These are phyloP conservation scores for Andinoacara biseriatus DNA, from an alignment of 2,113 vertebrate species.

Conservation along the genomic window DNA sequence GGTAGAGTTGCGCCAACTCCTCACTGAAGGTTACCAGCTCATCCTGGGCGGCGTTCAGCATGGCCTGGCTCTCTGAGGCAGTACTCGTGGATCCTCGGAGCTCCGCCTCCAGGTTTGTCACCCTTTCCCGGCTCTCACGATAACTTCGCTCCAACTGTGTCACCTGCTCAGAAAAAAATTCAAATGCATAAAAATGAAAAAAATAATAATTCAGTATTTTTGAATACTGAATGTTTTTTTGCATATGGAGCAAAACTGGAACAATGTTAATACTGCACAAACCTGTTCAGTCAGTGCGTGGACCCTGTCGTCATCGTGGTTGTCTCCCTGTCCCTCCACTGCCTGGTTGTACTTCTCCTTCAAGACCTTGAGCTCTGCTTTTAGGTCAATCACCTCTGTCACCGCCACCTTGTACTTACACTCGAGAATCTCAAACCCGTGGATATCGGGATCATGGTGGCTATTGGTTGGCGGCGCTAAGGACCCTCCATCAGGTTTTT, in stretches of 20 bases:
- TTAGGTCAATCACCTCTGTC: slow-evolving; percentile 96
- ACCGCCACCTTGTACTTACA: slow-evolving; percentile 98
- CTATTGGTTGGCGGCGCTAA: slow-evolving; percentile 57
- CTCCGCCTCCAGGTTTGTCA: slow-evolving; percentile 88
- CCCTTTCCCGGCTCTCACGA: slow-evolving; percentile 87
- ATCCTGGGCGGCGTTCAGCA: slow-evolving; percentile 93
- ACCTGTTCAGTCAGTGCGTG: slow-evolving; percentile 85
- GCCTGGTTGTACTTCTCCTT: slow-evolving; percentile 95
- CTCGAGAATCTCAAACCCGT: slow-evolving; percentile 93
- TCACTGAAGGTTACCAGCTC: slow-evolving; percentile 97
- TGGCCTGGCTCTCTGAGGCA: slow-evolving; percentile 89
- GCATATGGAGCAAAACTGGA: background rate
- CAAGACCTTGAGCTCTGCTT: slow-evolving; percentile 95
- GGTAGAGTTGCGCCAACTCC: slow-evolving; percentile 97
- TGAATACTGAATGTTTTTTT: too few relatives aligned
- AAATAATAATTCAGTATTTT: background rate
- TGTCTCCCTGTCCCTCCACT: slow-evolving; percentile 88
- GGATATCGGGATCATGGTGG: slow-evolving; percentile 85
- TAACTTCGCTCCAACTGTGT: slow-evolving; percentile 84
- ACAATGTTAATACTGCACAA: background rate
- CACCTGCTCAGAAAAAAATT: slow-evolving; percentile 63
- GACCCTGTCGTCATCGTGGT: slow-evolving; percentile 84
- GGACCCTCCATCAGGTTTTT: slow-evolving; percentile 83
- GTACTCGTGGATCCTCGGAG: slow-evolving; percentile 83
- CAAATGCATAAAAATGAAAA: background rate